Evolutionary conservation across 1,140 invertebrate species (phyloP).

Genomic region (Ptiloglossa arizonensis): DNA sequence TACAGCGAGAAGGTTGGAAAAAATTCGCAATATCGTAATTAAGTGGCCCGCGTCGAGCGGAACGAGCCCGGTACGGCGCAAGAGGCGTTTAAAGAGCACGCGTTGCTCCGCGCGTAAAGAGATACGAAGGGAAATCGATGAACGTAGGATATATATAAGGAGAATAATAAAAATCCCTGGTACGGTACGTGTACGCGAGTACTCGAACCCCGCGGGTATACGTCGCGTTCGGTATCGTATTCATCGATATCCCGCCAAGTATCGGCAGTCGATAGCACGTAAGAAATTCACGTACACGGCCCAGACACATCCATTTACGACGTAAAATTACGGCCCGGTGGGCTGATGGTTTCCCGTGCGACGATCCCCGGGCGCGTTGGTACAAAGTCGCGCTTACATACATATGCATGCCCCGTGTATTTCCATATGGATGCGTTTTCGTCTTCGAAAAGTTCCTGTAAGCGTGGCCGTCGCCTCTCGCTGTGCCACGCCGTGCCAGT

Average conservation of each 20-base stretch:
- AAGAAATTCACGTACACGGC: constrained; percentile 49
- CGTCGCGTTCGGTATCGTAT: constrained; percentile 43
- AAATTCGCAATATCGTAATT: too few relatives aligned
- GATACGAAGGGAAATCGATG: constrained; percentile 28
- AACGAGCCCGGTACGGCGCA: too few relatives aligned
- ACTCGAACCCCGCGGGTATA: constrained; percentile 14
- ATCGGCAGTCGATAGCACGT: constrained; percentile 53
- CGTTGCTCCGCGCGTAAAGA: not conserved
- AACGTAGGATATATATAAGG: not conserved
- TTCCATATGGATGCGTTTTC: constrained; percentile 50
- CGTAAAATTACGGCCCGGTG: constrained; percentile 52
- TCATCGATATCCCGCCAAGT: constrained; percentile 55
- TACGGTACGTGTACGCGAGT: constrained; percentile 14
- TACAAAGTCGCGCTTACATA: not conserved
- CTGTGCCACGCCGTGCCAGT: constrained; percentile 57
- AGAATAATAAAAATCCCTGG: constrained; percentile 54
- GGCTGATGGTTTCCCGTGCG: constrained; percentile 41
- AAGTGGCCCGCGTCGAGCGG: not conserved
- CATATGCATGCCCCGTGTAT: constrained; percentile 25
- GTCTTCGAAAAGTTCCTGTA: constrained; percentile 48
- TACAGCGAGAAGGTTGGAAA: too few relatives aligned
- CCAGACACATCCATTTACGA: constrained; percentile 56
- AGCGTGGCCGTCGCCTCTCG: not conserved
- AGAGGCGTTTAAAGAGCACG: constrained; percentile 17
- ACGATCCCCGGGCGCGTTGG: constrained; percentile 23